Conservation (phyloP, 2,113 vertebrate species). For the Cephalopholis sonnerati region DNA sequence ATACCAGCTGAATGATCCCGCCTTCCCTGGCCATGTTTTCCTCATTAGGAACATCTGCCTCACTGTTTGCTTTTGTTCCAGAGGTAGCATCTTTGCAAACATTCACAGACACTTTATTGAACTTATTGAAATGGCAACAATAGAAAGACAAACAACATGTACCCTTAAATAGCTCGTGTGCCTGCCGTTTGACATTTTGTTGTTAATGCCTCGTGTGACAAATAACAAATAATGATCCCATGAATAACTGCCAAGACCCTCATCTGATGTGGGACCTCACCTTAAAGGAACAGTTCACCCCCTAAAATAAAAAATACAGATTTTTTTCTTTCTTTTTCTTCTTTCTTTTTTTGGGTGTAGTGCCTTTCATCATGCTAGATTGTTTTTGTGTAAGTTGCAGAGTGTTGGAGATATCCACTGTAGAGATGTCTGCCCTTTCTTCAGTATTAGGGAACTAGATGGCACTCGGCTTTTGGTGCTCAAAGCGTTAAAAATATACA, state of each 20-base stretch:
- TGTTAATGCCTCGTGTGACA: slow-evolving; percentile 5
- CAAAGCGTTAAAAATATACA: no score
- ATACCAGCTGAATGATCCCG: slow-evolving; percentile 55
- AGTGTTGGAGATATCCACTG: no score
- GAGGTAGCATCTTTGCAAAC: slow-evolving; percentile 69
- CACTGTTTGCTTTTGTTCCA: slow-evolving; percentile 71
- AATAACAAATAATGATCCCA: slow-evolving; percentile 42
- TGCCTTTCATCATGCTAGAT: no score
- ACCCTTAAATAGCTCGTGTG: slow-evolving; percentile 44
- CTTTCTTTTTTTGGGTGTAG: no score
- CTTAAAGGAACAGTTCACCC: neutral
- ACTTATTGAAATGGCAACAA: slow-evolving; percentile 63
- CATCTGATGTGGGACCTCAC: neutral
- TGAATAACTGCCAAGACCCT: slow-evolving; percentile 14
- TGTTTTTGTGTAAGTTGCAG: no score
- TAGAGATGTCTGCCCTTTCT: no score
- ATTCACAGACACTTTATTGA: slow-evolving; percentile 53
- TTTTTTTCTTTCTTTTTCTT: no score
- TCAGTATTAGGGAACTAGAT: no score
- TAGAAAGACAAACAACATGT: slow-evolving; percentile 48
- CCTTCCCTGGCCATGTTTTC: slow-evolving; percentile 56
- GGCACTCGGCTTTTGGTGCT: no score
- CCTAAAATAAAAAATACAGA: no score
- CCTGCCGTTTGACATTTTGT: slow-evolving; percentile 41
- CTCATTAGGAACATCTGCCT: slow-evolving; percentile 74